phyloP scores from a whole-genome alignment of 1,140 invertebrate species.

The Drosophila tsacasi region DNA sequence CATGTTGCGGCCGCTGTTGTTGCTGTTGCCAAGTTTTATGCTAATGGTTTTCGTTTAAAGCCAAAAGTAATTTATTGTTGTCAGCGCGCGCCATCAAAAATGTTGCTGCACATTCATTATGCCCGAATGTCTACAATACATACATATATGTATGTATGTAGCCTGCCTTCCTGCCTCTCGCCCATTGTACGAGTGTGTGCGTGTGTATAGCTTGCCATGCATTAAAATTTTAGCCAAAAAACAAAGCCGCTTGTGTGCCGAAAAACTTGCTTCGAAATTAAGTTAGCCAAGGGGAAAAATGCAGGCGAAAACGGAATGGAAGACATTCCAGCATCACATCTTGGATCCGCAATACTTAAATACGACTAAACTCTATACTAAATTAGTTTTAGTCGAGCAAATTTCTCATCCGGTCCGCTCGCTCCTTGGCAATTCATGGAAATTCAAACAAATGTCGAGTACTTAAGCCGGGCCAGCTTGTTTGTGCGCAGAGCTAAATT shows the following conservation, averaged over 20 bases:
- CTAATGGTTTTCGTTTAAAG: slow-evolving; percentile 83
- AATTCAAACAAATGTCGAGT: slow-evolving; percentile 25
- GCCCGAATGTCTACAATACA: slow-evolving; percentile 49
- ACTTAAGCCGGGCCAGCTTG: slow-evolving; percentile 7
- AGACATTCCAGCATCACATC: slow-evolving; percentile 8
- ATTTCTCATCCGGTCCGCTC: slow-evolving; percentile 4
- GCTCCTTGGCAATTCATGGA: slow-evolving; percentile 1
- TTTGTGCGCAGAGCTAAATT: slow-evolving; percentile 47
- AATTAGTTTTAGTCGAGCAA: slow-evolving; percentile 18
- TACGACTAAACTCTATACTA: background rate
- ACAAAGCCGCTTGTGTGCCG: slow-evolving; percentile 55
- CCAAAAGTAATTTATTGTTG: slow-evolving; percentile 84
- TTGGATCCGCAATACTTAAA: slow-evolving; percentile 9
- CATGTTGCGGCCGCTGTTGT: slow-evolving; percentile 45
- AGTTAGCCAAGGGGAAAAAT: slow-evolving; percentile 67
- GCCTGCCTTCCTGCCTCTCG: background rate
- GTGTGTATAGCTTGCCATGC: slow-evolving; percentile 34
- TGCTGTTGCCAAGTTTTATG: slow-evolving; percentile 80
- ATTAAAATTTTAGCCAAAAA: slow-evolving; percentile 74
- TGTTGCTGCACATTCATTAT: slow-evolving; percentile 83
- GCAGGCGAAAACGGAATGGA: slow-evolving; percentile 51
- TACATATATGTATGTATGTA: background rate
- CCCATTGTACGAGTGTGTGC: background rate
- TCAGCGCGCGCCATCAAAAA: slow-evolving; percentile 82
- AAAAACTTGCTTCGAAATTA: slow-evolving; percentile 78